Evolutionary conservation across 2,797 vertebrate genomes (phyloP).

Genomic region (Rhinella marina): DNA sequence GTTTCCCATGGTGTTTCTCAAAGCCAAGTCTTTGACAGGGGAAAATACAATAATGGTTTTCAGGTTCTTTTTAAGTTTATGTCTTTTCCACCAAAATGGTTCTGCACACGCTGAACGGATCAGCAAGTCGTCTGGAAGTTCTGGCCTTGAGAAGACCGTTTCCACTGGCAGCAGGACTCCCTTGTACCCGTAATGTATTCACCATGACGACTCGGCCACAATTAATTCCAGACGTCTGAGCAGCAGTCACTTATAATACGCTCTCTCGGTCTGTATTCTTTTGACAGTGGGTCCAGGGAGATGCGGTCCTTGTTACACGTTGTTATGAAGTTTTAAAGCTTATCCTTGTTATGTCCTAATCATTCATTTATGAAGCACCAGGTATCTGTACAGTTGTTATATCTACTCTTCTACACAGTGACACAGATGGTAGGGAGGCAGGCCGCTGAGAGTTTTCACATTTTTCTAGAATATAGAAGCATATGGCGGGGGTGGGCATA

Average conservation of each 20-base stretch:
- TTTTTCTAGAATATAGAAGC: background rate
- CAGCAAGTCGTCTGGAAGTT: slow-evolving; percentile 6
- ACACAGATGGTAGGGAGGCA: background rate
- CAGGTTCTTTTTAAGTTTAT: slow-evolving; percentile 11
- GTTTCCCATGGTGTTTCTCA: background rate
- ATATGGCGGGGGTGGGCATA: slow-evolving; percentile 3
- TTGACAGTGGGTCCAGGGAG: background rate
- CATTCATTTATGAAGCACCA: slow-evolving; percentile 14
- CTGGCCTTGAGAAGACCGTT: slow-evolving; percentile 38
- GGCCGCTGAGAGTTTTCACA: background rate
- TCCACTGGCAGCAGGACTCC: slow-evolving; percentile 37
- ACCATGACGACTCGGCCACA: slow-evolving; percentile 27
- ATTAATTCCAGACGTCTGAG: slow-evolving; percentile 51
- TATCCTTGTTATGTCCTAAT: background rate
- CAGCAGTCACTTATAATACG: slow-evolving; percentile 24
- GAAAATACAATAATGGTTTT: slow-evolving; percentile 1
- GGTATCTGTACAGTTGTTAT: background rate
- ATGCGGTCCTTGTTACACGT: background rate
- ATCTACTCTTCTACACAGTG: background rate
- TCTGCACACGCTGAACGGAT: slow-evolving; percentile 38
- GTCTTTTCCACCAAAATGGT: slow-evolving; percentile 26
- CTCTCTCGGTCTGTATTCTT: background rate
- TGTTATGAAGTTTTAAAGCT: background rate
- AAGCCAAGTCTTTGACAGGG: slow-evolving; percentile 12
- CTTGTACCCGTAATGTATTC: slow-evolving; percentile 40